Conservation (phyloP, 2,113 vertebrate genomes). For the Neotragus moschatus region DNA sequence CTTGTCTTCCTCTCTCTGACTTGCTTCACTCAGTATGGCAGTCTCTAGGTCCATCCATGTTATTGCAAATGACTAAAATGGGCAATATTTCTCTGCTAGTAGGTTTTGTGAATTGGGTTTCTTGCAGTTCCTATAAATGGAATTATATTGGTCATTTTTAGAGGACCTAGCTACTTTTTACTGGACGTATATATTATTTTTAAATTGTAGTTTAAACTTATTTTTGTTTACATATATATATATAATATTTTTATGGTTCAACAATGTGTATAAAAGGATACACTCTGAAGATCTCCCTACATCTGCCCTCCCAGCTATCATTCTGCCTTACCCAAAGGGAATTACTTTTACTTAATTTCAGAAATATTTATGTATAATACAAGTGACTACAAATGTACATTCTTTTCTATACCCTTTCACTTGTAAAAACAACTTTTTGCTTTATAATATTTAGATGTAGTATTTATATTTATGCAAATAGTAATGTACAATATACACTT, state of each 20-base stretch:
- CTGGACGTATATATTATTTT: not conserved
- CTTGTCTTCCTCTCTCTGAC: not conserved
- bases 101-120: not conserved
- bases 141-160: slow-evolving; percentile 17
- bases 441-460: not conserved
- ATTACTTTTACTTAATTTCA: not conserved
- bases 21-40: not conserved
- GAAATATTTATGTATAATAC: not conserved
- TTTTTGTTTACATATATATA: not conserved
- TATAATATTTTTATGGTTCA: not conserved
- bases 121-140: not conserved
- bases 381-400: not conserved
- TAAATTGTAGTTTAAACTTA: not conserved
- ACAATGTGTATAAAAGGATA: not conserved
- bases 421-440: not conserved
- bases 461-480: not conserved
- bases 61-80: not conserved
- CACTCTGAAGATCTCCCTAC: not conserved
- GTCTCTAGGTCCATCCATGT: not conserved
- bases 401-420: not conserved
- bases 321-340: not conserved
- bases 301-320: not conserved
- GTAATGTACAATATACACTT: not conserved
- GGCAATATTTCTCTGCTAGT: not conserved
- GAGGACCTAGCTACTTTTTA: not conserved